Conservation (phyloP, 2,113 vertebrate species). For the Petrocephalus zakoni region DNA sequence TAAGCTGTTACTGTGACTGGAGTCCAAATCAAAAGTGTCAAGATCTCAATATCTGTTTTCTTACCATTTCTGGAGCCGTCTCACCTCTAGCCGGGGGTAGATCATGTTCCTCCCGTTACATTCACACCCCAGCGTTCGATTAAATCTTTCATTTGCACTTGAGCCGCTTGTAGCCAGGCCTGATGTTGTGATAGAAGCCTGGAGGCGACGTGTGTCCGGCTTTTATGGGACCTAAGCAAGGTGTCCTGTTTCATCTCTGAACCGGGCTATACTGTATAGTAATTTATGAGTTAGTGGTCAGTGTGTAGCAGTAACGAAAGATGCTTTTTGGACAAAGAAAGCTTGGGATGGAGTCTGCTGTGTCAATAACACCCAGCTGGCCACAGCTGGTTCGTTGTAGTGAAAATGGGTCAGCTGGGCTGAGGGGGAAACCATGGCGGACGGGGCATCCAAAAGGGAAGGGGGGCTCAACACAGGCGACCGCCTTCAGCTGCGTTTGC, state of each 20-base stretch:
- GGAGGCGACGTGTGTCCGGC: not conserved
- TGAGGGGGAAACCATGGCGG: not conserved
- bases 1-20: not conserved
- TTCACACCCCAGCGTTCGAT: not conserved
- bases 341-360: not conserved
- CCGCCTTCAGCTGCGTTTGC: not conserved
- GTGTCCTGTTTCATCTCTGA: not conserved
- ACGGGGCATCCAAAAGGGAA: not conserved
- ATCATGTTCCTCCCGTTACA: not conserved
- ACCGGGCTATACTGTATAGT: not conserved
- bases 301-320: not conserved
- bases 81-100: not conserved
- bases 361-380: not conserved
- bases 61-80: not conserved
- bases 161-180: not conserved
- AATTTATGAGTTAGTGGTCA: not conserved
- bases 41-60: not conserved
- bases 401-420: not conserved
- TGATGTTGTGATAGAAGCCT: not conserved
- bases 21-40: not conserved
- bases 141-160: constrained; percentile 6
- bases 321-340: not conserved
- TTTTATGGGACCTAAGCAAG: not conserved
- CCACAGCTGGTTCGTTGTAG: not conserved
- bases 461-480: not conserved